Base-by-base conservation (phyloP, 64 coral and sea anemone genomes). In the Actinia tenebrosa region DNA sequence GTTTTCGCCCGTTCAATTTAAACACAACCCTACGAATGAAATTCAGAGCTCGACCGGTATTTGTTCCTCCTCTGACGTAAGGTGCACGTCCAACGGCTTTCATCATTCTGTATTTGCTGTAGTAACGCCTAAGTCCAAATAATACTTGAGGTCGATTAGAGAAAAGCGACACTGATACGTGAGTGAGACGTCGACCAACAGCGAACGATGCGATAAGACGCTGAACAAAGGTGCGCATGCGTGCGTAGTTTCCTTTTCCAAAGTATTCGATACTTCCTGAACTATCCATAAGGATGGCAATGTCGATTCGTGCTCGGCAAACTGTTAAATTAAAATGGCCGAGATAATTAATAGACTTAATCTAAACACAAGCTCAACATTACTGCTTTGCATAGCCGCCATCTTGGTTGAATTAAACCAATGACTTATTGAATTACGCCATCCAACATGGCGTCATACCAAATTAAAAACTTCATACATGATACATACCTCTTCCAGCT, bases 201-300 rank as follows among this genome's bases (percentile, higher is more conserved):
- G 43, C 79, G 17, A 85, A 85, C 9, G 83, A 58, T 64, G 54
- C 20, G 7, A 85, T 85, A 7, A 85, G 23, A 9, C 83, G 53
- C 25, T 85, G 83, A 16, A 85, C 60, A 85, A 85, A 85, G 3
- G 4, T 59, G 30, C 60, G 53, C 83, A 85, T 85, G 53, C 83
- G 53, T 27, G 19, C 44, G 25, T 85, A 85, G 56, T 85, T 85
- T 64, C 60, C 54, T 85, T 64, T 59, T 17, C 83, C 83, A 16
- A 44, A 58, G 18, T 85, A 64, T 27, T 64, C 54, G 10, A 85
- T 85, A 25, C 83, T 85, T 5, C 83, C 83, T 53, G 83, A 85
- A 42, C 85, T 87, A 44, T 91, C 90, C 17, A 91, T 47, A 17
- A 91, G 64, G 78, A 91, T 85, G 0, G 47, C 90, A 7, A 91